Evolutionary conservation across 2,797 vertebrate genomes (phyloP), one percentile per base, ranked within the genome.

Genomic region (Rhabdophis nuchalis): DNA sequence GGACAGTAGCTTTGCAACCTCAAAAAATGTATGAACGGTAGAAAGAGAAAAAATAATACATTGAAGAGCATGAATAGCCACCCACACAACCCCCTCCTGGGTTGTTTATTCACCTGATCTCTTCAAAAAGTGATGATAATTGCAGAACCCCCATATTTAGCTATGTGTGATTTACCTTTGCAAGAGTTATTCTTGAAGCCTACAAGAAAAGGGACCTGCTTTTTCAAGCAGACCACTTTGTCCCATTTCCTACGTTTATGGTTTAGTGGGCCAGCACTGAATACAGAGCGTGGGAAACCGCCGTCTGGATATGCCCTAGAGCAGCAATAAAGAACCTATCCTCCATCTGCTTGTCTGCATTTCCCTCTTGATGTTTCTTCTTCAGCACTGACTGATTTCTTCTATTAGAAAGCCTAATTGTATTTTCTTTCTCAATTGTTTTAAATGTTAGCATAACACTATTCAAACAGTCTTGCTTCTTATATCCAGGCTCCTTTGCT

Each of bases 341-440:
- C 58, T 52, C 86, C 86, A 93, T 93, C 92, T 93, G 92, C n/a
- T 58, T 50, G 41, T 82, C 86, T 88, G 86, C 57, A 85, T 85
- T 87, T 16, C 57, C 57, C 57, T 82, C 89, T 57, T 93, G 32
- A 72, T 86, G 46, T 88, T 58, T 50, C 58, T 27, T 58, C 88
- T 92, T 52, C 86, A 89, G 29, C 50, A 50, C 50, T 92, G 58
- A 72, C 20, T 89, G 82, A 90, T 90, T 90, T n/a, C 29, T 68
- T 68, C 41, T 64, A 36, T 90, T n/a, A 32, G 11, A 87, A 92
- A 89, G 60, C 88, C 68, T 89, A 86, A 86, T 68, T 68, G 56
- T 54, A 2, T 89, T 41, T 36, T 89, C n/a, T 16, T 58, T 57
- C 54, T 54, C 72, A 85, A 68, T 53, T 77, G 27, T 86, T 92